phyloP scores from a whole-genome alignment of 2,888 invertebrate genomes.

The Lucinisca nassula region DNA sequence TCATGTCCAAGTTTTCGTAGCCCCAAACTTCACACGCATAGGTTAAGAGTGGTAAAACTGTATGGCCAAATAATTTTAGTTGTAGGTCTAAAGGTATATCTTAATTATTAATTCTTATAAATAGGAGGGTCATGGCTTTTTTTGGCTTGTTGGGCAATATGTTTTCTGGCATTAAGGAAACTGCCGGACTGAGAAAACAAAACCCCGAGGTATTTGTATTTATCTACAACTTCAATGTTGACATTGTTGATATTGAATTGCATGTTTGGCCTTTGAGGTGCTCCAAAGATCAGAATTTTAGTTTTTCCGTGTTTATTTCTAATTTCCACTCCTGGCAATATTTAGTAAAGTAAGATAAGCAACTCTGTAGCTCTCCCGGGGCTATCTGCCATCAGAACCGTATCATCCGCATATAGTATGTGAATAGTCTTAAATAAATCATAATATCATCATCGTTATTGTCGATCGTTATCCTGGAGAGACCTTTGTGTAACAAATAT shows the following conservation, averaged over 20 bases:
- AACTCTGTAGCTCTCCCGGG: neutral
- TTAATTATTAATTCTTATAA: no score
- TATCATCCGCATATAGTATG: neutral
- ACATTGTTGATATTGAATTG: neutral
- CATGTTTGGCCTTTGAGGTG: neutral
- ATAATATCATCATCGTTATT: neutral
- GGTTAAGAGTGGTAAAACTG: no score
- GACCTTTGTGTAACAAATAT: neutral
- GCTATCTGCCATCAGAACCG: neutral
- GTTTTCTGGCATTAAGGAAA: no score
- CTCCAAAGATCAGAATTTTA: neutral
- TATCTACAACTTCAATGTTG: neutral
- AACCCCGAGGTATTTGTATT: neutral
- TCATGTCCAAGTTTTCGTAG: no score
- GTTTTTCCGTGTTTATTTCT: neutral
- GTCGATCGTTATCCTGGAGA: neutral
- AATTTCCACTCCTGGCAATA: neutral
- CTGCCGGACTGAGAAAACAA: neutral
- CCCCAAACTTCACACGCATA: no score
- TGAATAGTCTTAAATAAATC: neutral
- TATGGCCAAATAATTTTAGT: no score
- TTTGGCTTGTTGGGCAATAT: no score
- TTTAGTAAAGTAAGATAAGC: neutral
- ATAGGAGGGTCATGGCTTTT: no score
- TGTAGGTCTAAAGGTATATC: no score